Evolutionary conservation across 2,888 invertebrate species (phyloP).

Genomic region (Mesorhabditis sp.): DNA sequence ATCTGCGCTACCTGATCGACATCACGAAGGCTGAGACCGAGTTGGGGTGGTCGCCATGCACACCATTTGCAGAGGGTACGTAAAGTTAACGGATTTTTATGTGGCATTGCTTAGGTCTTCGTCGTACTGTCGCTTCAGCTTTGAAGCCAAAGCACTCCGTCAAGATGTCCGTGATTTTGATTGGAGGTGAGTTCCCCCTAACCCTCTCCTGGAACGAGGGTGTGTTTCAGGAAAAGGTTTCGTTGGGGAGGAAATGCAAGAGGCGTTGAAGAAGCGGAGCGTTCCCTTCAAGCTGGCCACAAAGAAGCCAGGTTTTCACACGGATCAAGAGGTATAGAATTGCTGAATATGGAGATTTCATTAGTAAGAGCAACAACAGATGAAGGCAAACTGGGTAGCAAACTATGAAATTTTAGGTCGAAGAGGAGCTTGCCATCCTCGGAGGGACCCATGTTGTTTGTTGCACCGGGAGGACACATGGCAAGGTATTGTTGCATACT

Average conservation of each 20-base stretch:
- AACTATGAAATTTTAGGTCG: slow-evolving; percentile 31
- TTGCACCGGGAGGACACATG: slow-evolving; percentile 50
- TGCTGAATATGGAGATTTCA: neutral
- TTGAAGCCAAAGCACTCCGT: slow-evolving; percentile 33
- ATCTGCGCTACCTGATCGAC: slow-evolving; percentile 52
- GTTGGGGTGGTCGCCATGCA: slow-evolving; percentile 49
- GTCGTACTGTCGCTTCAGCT: slow-evolving; percentile 42
- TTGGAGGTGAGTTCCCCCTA: slow-evolving; percentile 35
- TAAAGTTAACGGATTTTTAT: slow-evolving; percentile 7
- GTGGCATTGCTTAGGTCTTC: slow-evolving; percentile 34
- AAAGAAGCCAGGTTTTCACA: slow-evolving; percentile 40
- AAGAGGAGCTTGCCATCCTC: slow-evolving; percentile 39
- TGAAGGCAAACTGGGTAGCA: neutral
- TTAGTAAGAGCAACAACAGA: no score
- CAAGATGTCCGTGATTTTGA: slow-evolving; percentile 50
- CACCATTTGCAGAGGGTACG: slow-evolving; percentile 46
- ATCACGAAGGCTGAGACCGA: slow-evolving; percentile 47
- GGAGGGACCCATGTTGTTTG: slow-evolving; percentile 56
- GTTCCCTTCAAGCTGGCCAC: slow-evolving; percentile 45
- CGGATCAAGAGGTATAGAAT: slow-evolving; percentile 41
- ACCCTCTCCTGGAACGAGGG: no score
- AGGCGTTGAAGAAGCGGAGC: slow-evolving; percentile 28
- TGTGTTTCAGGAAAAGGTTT: slow-evolving; percentile 26
- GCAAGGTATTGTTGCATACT: slow-evolving; percentile 3
- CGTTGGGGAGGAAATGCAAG: slow-evolving; percentile 41